These are phyloP conservation scores for Formica selysi DNA, from an alignment of 1,140 invertebrate genomes.

Conservation along the genomic window DNA sequence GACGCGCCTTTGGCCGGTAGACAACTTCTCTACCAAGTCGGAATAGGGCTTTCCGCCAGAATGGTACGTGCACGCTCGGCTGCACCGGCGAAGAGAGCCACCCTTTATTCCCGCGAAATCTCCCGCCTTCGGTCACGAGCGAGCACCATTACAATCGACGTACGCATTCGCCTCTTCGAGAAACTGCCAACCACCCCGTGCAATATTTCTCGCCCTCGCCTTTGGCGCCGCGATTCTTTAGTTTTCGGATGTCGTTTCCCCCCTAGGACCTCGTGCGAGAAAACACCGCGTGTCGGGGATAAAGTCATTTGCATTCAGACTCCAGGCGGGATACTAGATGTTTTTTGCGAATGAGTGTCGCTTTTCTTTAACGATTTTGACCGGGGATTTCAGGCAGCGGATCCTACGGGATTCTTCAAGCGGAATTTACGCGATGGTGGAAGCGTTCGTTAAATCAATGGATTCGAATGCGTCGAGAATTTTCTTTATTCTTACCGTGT, in stretches of 20 bases:
- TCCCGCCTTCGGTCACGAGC: slow-evolving; percentile 39
- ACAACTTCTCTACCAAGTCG: slow-evolving; percentile 63
- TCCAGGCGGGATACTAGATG: slow-evolving; percentile 56
- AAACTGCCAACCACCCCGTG: slow-evolving; percentile 45
- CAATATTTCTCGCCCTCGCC: slow-evolving; percentile 72
- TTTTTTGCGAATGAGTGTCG: slow-evolving; percentile 64
- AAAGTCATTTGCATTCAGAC: slow-evolving; percentile 73
- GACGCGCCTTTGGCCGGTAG: slow-evolving; percentile 68
- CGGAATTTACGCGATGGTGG: slow-evolving; percentile 55
- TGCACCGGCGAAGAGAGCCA: slow-evolving; percentile 48
- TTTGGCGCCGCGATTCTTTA: slow-evolving; percentile 71
- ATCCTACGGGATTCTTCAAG: neutral
- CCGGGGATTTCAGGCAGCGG: slow-evolving; percentile 35
- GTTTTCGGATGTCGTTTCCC: slow-evolving; percentile 59
- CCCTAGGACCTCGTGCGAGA: neutral
- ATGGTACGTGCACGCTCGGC: slow-evolving; percentile 63
- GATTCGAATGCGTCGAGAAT: slow-evolving; percentile 18
- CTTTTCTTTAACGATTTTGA: slow-evolving; percentile 49
- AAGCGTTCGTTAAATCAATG: slow-evolving; percentile 35
- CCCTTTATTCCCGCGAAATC: slow-evolving; percentile 1
- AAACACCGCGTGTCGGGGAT: slow-evolving; percentile 32
- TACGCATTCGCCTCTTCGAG: slow-evolving; percentile 63
- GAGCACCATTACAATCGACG: slow-evolving; percentile 43
- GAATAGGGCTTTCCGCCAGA: slow-evolving; percentile 68
- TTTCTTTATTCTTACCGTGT: neutral